A percentile compares a stretch with the other conserved stretches of the same genome.
phyloP scores from a whole-genome alignment of 2,888 invertebrate species.

The Megastigmus dorsalis region DNA sequence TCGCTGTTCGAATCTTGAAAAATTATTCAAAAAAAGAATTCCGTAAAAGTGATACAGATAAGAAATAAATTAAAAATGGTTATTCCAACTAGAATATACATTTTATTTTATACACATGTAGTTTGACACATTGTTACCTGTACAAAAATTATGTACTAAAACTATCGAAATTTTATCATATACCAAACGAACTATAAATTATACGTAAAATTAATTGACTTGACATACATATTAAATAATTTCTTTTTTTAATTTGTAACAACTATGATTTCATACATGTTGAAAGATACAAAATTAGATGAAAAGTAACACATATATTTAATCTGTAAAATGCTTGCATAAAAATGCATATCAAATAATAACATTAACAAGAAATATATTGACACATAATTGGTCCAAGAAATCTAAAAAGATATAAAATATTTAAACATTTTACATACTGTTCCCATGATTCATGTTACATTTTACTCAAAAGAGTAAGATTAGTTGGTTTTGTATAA shows the following conservation, averaged over 20 bases:
- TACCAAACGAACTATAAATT: constrained; percentile 27
- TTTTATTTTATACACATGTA: constrained; percentile 47
- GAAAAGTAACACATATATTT: constrained; percentile 28
- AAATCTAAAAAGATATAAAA: constrained; percentile 47
- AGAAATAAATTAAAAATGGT: constrained; percentile 48
- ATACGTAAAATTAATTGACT: constrained; percentile 41
- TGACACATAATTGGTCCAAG: constrained; percentile 34
- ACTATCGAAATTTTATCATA: constrained; percentile 23
- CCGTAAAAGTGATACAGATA: constrained; percentile 52
- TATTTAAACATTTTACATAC: constrained; percentile 42
- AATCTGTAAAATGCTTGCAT: constrained; percentile 43
- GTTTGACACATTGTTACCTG: constrained; percentile 51
- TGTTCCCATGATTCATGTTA: constrained; percentile 42
- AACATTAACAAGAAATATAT: constrained; percentile 38
- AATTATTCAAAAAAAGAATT: no score
- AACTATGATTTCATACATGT: constrained; percentile 34
- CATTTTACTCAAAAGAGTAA: constrained; percentile 54
- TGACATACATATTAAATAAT: constrained; percentile 29
- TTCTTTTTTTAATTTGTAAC: constrained; percentile 31
- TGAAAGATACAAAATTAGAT: constrained; percentile 26
- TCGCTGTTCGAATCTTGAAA: no score
- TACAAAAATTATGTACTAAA: constrained; percentile 41
- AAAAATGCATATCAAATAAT: constrained; percentile 47
- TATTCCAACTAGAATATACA: constrained; percentile 46
- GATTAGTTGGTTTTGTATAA: constrained; percentile 47